Base-by-base conservation (phyloP, 35 echinoderm and acorn worm genomes). In the Patiria miniata region DNA sequence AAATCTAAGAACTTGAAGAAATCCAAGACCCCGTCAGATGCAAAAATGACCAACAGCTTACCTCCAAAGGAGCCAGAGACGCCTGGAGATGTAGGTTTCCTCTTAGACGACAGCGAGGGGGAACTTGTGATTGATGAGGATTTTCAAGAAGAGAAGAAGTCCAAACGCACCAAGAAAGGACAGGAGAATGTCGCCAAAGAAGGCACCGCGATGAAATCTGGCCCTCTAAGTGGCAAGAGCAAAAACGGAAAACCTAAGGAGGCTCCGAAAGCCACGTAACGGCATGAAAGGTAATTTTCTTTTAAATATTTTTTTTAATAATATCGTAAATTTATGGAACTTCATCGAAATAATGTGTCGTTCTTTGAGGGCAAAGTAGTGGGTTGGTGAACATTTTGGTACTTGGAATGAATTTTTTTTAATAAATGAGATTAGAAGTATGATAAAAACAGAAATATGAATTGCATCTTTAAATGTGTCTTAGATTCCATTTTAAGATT, bases 51-150 rank as follows among this genome's bases (percentile, higher is more conserved):
- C 21, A 73, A 73, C 65, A 73, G 34, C 29, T 73, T 73, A 73
- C 65, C 65, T 12, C 29, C 0, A 23, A 18, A 73, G 65, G 26
- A 26, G 65, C 17, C 40, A 15, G 80, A 82, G 18, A 21, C 80
- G 47, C 18, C n/a, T 9, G 51, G 52, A 82, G 39, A 52, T 7
- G 8, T 52, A 29, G 39, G 28, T 18, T 52, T 82, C 33, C 51
- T 82, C 28, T 33, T 82, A 0, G 80, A 82, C 12, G 80, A 82
- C 14, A 82, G 80, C 47, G 80, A 82, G 51, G 80, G 40, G 19
- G 80, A 82, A 34, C 80, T 82, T 52, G 80, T 82, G 30, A 82
- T 82, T 54, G 80, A 82, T 52, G 80, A 82, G 65, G 65, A 73
- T 16, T 73, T 73, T 7, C 26, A 52, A 15, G 40, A 81, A 39